phyloP scores from a whole-genome alignment of 2,888 invertebrate species.

The Dynastes tityus region DNA sequence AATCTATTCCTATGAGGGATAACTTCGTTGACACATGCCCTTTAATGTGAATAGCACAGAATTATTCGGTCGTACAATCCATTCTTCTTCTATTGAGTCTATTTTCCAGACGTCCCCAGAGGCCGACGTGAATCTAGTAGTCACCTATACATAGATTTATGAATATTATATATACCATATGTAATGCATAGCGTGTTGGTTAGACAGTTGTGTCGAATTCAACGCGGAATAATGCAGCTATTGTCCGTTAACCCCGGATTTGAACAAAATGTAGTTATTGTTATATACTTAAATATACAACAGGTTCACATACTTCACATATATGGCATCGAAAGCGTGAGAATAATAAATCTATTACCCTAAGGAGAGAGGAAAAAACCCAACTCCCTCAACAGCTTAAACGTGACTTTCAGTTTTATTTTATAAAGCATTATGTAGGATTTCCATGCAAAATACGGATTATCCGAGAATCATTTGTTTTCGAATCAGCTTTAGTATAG shows the following conservation, averaged over 20 bases:
- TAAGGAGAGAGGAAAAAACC: conserved; percentile 14
- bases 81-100: conserved; percentile 24
- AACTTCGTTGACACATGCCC: not conserved
- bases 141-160: conserved; percentile 22
- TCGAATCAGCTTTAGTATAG: too few relatives aligned
- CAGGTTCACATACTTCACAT: conserved; percentile 38
- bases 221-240: conserved; percentile 28
- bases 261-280: conserved; percentile 34
- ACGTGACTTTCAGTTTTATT: conserved; percentile 1
- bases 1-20: too few relatives aligned
- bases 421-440: not conserved
- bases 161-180: conserved; percentile 37
- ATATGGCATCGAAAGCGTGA: conserved; percentile 15
- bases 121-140: conserved; percentile 6
- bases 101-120: conserved; percentile 22
- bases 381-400: conserved; percentile 3
- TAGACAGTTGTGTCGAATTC: conserved; percentile 29
- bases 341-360: conserved; percentile 39
- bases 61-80: not conserved
- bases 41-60: not conserved
- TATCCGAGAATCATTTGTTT: too few relatives aligned
- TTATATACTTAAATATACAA: conserved; percentile 20
- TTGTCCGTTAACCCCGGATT: conserved; percentile 36
- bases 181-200: not conserved
- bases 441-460: not conserved